Conservation (phyloP, 2,113 vertebrate genomes). For the Dolichallabes microphthalmus region DNA sequence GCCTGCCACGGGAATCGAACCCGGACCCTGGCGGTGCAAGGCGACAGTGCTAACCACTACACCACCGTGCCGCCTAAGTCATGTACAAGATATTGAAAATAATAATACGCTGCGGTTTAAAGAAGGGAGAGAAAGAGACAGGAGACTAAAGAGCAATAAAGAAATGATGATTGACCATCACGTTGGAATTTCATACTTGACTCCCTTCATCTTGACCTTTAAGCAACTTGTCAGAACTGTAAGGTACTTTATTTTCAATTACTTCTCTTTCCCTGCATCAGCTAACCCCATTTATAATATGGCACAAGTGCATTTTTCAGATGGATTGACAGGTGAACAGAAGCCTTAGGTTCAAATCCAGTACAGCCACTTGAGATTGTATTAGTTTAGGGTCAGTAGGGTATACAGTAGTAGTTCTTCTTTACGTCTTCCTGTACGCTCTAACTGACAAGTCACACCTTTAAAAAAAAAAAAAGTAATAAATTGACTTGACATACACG, state of each 20-base stretch:
- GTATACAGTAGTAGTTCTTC: conserved; percentile 31
- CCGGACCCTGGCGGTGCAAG: too few species aligned
- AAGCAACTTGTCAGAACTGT: conserved; percentile 5
- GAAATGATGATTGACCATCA: not conserved
- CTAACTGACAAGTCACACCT: not conserved
- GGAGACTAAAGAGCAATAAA: not conserved
- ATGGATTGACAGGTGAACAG: conserved; percentile 25
- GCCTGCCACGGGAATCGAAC: too few species aligned
- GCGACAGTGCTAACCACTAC: too few species aligned
- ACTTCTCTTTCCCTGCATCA: not conserved
- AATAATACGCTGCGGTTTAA: not conserved
- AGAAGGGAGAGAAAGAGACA: not conserved
- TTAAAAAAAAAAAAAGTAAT: not conserved
- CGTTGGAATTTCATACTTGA: not conserved
- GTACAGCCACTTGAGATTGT: conserved; percentile 30
- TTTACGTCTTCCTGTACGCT: not conserved
- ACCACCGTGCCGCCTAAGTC: too few species aligned
- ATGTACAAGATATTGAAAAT: too few species aligned
- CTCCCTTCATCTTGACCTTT: not conserved
- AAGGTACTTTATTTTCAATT: not conserved
- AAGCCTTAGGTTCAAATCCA: conserved; percentile 45
- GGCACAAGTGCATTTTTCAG: not conserved
- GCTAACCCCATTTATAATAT: not conserved
- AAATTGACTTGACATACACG: not conserved
- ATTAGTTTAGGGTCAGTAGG: conserved; percentile 29